Evolutionary conservation across 1,140 invertebrate species (phyloP), one percentile per base, ranked within the genome.

Genomic region (Lordiphosa mommai): DNA sequence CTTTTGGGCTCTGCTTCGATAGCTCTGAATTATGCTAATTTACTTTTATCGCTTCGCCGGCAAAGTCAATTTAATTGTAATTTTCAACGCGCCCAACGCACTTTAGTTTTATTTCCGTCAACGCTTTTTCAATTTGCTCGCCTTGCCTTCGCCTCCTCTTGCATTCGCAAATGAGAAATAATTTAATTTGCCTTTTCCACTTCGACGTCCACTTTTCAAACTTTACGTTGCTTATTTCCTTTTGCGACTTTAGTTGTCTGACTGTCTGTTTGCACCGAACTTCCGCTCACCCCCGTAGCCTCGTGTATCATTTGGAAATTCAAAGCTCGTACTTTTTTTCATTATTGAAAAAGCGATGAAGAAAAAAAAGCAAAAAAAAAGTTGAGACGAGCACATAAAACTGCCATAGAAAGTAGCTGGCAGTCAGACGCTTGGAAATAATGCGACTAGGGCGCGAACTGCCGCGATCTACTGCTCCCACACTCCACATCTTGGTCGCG

Each of bases 51-150:
- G 76, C 67, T 49, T 61, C 76, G 63, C 49, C 71, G 71, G 63
- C 52, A 67, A 80, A 82, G 74, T 84, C 77, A 84, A 84, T 84
- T 84, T 82, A 72, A 84, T 82, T 84, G 72, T 82, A 84, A 84
- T 84, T 84, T 84, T 72, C 59, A 64, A 76, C 67, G 68, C 72
- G 64, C 65, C 23, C 23, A 59, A 61, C 60, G 55, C 72, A 72
- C 61, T 82, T 74, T 76, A 72, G 63, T 76, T 76, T 72, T 69
- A 79, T 69, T 80, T 73, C 67, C 74, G 64, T 70, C 48, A 38
- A 72, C 67, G 58, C 64, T 61, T 57, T 72, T 76, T 79, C 73
- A 79, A 72, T 79, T 72, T 63, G 20, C 36, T 38, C 34, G 12
- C 20, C 29, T 20, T 32, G 20, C 47, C 38, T 30, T 16, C n/a